Conservation (phyloP, 2,113 vertebrate genomes). For the Megaceryle maxima region DNA sequence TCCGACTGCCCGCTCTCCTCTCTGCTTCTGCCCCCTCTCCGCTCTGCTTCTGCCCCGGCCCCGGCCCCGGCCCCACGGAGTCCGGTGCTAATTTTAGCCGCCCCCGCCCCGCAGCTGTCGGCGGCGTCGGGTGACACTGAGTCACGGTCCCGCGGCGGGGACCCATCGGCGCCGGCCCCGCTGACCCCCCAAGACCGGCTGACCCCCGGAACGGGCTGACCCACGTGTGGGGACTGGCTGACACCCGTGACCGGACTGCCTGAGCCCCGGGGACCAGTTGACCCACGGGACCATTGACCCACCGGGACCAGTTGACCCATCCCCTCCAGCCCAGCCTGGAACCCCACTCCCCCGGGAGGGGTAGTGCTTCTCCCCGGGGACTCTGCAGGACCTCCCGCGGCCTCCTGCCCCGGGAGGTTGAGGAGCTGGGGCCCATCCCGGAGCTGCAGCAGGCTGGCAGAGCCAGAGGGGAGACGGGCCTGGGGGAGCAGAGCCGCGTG, state of each 20-base stretch:
- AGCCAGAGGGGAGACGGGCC: too few species aligned
- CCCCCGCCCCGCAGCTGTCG: conserved; percentile 73
- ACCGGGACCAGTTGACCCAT: too few species aligned
- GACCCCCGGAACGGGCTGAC: neutral
- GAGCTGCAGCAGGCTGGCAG: neutral
- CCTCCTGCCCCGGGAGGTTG: rapidly evolving
- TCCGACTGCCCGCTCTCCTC: neutral
- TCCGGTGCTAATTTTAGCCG: conserved; percentile 51
- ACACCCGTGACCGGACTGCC: neutral
- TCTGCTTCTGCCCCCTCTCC: too few species aligned
- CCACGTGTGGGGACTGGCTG: neutral
- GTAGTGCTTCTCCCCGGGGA: neutral
- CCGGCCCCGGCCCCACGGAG: neutral
- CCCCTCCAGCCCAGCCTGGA: neutral
- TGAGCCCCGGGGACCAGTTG: neutral
- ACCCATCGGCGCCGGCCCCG: neutral
- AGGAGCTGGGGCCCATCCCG: rapidly evolving
- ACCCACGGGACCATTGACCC: too few species aligned
- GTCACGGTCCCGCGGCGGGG: conserved; percentile 32
- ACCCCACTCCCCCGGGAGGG: rapidly evolving
- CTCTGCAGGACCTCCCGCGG: rapidly evolving
- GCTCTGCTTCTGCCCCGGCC: neutral
- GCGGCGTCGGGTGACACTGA: conserved; percentile 72
- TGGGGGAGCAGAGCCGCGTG: rapidly evolving
- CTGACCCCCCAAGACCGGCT: neutral